Base-by-base conservation (phyloP, 1,140 invertebrate species). In the Lasaia peninsularis region DNA sequence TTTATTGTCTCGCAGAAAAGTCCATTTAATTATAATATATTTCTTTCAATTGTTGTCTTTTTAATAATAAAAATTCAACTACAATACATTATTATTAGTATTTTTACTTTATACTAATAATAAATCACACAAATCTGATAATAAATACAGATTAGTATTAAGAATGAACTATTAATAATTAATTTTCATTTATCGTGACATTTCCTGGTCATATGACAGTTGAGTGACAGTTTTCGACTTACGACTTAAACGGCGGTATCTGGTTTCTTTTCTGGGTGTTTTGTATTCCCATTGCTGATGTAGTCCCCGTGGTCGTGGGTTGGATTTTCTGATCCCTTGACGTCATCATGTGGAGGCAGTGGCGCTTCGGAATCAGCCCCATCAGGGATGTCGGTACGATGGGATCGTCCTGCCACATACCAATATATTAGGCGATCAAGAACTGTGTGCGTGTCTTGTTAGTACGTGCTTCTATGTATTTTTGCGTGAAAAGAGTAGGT, bases 331-430 rank as follows among this genome's bases (percentile, higher is more conserved):
- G 88, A 76, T 33, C 86, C 86, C 58, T 84, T 86, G 70, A 91
- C 80, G 75, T 88, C 88, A 32, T 88, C 83, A 65, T 87, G 83
- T 11, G 85, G 74, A 51, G 89, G 84, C 21, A 90, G 78, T 24
- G 88, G 87, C 7, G 86, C 88, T 62, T 88, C 86, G 11, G 83
- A 88, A 63, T 91, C 90, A 14, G 79, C 86, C 58, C 81, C 78
- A 63, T 89, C 88, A 14, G 90, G 91, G 67, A 91, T 90, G 76
- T 92, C 91, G 55, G 90, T 91, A 65, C 90, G 90, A 54, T 90
- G 89, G 50, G 89, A 90, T 62, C 90, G 90, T 64, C 91, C 91
- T 91, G 90, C 65, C 89, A 90, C 73, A 80, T 73, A 76, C 64
- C 72, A 80, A 84, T 69, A 72, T 54, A 58, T 73, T 78, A 73